Evolutionary conservation across 2,797 vertebrate genomes (phyloP).

Genomic region (Denticeps clupeoides): DNA sequence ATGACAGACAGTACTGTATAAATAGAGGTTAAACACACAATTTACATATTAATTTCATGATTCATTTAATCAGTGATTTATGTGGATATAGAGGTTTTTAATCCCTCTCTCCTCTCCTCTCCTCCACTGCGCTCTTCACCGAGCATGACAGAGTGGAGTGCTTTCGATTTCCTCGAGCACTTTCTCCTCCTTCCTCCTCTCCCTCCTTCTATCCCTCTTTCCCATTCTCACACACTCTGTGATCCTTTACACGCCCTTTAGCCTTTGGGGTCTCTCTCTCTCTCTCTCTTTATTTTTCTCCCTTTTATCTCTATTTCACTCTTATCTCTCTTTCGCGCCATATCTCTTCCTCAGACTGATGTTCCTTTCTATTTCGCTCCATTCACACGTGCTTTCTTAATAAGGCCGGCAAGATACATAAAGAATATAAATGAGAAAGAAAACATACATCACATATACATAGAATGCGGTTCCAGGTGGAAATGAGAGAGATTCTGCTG

Average conservation of each 20-base stretch:
- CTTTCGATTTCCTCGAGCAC: slow-evolving; percentile 35
- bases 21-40: slow-evolving; percentile 89
- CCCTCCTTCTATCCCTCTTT: neutral
- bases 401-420: no score
- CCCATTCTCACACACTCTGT: slow-evolving; percentile 2
- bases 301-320: neutral
- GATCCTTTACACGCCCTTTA: no score
- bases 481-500: no score
- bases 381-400: no score
- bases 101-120: slow-evolving; percentile 49
- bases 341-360: no score
- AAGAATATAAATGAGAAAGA: no score
- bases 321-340: neutral
- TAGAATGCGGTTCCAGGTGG: no score
- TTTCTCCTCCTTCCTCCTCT: slow-evolving; percentile 4
- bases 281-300: neutral
- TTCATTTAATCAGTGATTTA: slow-evolving; percentile 88
- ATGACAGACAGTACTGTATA: slow-evolving; percentile 80
- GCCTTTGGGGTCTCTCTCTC: slow-evolving; percentile 5
- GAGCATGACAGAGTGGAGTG: slow-evolving; percentile 64
- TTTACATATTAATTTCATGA: slow-evolving; percentile 94
- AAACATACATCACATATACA: no score
- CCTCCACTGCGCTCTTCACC: slow-evolving; percentile 42
- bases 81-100: slow-evolving; percentile 80
- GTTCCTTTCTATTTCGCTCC: no score